Evolutionary conservation across 2,888 invertebrate genomes (phyloP), one percentile per base, ranked within the genome.

Genomic region (Polymixis flavicincta): DNA sequence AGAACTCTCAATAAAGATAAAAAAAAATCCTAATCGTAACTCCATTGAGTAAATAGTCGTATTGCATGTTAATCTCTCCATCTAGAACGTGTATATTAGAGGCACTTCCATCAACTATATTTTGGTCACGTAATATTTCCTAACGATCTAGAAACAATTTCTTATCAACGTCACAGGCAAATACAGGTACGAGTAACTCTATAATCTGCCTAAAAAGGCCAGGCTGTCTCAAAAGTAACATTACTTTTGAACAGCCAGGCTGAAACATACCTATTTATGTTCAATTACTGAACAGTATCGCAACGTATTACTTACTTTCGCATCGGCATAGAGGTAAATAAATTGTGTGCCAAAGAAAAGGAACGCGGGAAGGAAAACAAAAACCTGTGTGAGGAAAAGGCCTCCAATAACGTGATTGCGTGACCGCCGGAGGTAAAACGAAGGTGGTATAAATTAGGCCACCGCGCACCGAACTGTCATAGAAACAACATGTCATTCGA

Each of bases 1-100:
- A 59, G n/a, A 50, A n/a, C 55, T 67, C 65, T 70, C 74, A 80
- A 83, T 80, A 76, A 67, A 69, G 79, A 86, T 88, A 71, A 87
- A 73, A 71, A 59, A 85, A 76, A 82, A n/a, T n/a, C 80, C 77
- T 80, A 86, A 83, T 87, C 86, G 84, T 88, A 89, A 90, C 89
- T 92, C 89, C 92, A 93, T 93, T 92, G 90, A 92, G 88, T 80
- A 92, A 93, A 94, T 93, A 92, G 91, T 85, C 70, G 73, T 87
- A 91, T 94, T 87, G 94, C 94, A 93, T 94, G 94, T 87, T 90
- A 93, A 93, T 93, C 93, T 82, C 70, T 52, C 63, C 80, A 93
- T 92, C 92, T 88, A 77, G 76, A 85, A 88, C 90, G 89, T 91
- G 88, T 89, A 88, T 86, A 85, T 89, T 83, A 82, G 81, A 83